phyloP scores from a whole-genome alignment of 2,797 vertebrate species.

The Sebastes diaconus region DNA sequence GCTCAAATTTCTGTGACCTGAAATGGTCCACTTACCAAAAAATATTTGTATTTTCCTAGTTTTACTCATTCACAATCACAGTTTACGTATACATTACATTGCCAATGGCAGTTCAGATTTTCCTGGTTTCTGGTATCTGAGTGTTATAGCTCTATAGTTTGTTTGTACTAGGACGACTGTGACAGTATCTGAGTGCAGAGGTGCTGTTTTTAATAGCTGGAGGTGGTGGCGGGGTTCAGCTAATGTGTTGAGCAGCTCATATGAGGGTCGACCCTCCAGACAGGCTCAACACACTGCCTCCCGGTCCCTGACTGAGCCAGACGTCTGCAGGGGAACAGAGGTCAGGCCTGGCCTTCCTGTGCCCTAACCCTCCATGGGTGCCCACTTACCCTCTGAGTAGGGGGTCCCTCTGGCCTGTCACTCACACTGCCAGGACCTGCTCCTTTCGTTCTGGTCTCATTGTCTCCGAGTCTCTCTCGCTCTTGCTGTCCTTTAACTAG shows the following conservation, averaged over 20 bases:
- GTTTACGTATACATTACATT: constrained; percentile 5
- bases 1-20: not conserved
- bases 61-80: not conserved
- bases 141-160: constrained; percentile 16
- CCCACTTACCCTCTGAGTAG: constrained; percentile 79
- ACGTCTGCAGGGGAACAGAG: constrained; percentile 70
- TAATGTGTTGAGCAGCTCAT: constrained; percentile 52
- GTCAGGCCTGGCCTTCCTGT: constrained; percentile 76
- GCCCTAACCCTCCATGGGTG: constrained; percentile 75
- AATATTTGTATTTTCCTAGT: not conserved
- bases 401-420: constrained; percentile 74
- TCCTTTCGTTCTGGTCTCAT: constrained; percentile 26
- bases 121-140: constrained; percentile 20
- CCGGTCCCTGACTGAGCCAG: constrained; percentile 66
- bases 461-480: constrained; percentile 6
- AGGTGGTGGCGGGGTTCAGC: constrained; percentile 39
- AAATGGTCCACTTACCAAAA: not conserved
- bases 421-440: constrained; percentile 46
- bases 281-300: constrained; percentile 46
- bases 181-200: constrained; percentile 34
- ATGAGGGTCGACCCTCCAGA: constrained; percentile 60
- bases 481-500: not conserved
- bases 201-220: constrained; percentile 47
- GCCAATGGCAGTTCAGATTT: not conserved
- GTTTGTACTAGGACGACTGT: constrained; percentile 39